Evolutionary conservation across 1,140 invertebrate species (phyloP).

Genomic region (Ridgeia piscesae): DNA sequence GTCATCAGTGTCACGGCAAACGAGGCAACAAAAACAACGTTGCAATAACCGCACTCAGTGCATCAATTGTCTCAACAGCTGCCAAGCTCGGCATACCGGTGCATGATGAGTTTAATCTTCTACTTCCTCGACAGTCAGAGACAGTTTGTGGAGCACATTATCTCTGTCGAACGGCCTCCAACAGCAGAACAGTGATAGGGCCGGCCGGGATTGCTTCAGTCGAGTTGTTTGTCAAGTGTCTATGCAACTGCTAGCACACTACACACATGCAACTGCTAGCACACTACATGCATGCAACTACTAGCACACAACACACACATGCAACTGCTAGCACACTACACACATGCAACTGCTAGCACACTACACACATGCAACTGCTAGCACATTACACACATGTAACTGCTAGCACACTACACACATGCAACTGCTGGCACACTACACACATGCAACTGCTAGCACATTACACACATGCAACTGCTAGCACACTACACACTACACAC

Average conservation of each 20-base stretch:
- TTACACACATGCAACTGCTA: no score
- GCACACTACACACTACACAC: no score
- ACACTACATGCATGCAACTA: no score
- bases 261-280: no score
- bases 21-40: neutral
- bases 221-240: neutral
- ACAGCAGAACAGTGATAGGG: neutral
- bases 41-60: neutral
- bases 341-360: no score
- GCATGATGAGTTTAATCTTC: neutral
- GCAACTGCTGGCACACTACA: no score
- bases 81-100: neutral
- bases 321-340: no score
- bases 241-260: neutral
- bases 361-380: no score
- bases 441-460: no score
- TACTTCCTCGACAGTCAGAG: neutral
- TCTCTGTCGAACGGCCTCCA: neutral
- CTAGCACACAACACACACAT: no score
- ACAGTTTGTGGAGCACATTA: neutral
- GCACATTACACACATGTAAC: no score
- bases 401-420: no score
- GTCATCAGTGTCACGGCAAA: neutral
- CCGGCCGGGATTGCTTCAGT: neutral
- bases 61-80: neutral